A percentile compares a stretch with the other conserved stretches of the same genome.
phyloP scores from a whole-genome alignment of 2,797 vertebrate genomes.

The Cyclopterus lumpus region DNA sequence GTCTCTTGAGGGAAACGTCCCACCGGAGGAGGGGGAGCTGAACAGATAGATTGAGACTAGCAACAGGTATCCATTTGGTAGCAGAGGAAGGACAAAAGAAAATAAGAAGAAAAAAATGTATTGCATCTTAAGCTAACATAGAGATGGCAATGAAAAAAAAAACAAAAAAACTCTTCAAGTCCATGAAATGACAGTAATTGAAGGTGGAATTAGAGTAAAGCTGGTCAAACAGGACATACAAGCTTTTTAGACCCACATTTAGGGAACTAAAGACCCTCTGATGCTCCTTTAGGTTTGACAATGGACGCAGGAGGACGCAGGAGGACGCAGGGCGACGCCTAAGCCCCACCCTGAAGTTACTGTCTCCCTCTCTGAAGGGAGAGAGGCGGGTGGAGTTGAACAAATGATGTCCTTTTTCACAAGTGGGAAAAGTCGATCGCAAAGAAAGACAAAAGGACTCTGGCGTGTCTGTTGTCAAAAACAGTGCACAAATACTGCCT shows the following conservation, averaged over 20 bases:
- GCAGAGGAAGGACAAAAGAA: slow-evolving; percentile 9
- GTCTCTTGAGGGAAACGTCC: slow-evolving; percentile 20
- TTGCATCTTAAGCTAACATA: slow-evolving; percentile 1
- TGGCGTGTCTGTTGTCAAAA: slow-evolving; percentile 30
- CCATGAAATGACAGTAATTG: background rate
- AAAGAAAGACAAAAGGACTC: slow-evolving; percentile 3
- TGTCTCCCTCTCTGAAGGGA: background rate
- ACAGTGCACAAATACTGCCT: slow-evolving; percentile 32
- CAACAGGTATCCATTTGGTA: background rate
- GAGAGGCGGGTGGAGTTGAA: background rate
- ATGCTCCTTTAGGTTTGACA: slow-evolving; percentile 12
- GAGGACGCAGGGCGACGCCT: background rate
- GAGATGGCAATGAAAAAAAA: slow-evolving; percentile 2
- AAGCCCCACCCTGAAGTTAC: background rate
- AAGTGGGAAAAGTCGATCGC: background rate
- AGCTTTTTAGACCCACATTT: slow-evolving; percentile 1
- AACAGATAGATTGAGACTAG: slow-evolving; percentile 13
- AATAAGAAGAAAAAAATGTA: background rate
- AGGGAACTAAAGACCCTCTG: slow-evolving; percentile 16
- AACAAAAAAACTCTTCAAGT: background rate
- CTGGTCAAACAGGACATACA: background rate
- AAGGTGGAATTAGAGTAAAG: background rate
- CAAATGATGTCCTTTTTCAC: slow-evolving; percentile 31
- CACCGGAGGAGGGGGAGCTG: background rate
- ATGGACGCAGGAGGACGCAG: slow-evolving; percentile 12